These are phyloP conservation scores for Drosophila burlai DNA, from an alignment of 1,140 invertebrate genomes.

Conservation along the genomic window DNA sequence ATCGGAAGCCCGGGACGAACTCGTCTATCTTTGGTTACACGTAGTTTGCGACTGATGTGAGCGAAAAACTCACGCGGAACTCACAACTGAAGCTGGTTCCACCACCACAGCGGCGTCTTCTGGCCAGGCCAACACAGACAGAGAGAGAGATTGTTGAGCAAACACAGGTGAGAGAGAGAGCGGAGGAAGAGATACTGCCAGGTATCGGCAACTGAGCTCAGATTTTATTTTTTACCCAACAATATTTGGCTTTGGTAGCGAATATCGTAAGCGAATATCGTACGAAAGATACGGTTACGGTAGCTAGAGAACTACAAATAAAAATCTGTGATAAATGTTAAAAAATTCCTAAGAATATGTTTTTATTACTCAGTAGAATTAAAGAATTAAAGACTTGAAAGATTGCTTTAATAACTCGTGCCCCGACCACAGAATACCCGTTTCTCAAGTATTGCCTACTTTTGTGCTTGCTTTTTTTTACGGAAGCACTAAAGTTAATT, in stretches of 20 bases:
- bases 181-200: constrained; percentile 13
- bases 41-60: constrained; percentile 73
- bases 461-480: not conserved
- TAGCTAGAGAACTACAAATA: not conserved
- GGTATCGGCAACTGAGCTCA: constrained; percentile 15
- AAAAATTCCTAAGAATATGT: not conserved
- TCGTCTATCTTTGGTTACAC: constrained; percentile 75
- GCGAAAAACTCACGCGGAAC: constrained; percentile 2
- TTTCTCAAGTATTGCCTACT: not conserved
- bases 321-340: not conserved
- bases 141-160: constrained; percentile 16
- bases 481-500: not conserved
- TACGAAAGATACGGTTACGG: not conserved
- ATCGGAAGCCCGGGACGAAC: constrained; percentile 37
- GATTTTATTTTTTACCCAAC: constrained; percentile 32
- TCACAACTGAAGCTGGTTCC: constrained; percentile 59
- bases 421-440: not conserved
- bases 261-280: constrained; percentile 15
- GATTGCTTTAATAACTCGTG: not conserved
- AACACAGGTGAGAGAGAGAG: constrained; percentile 28
- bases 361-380: no score
- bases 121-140: constrained; percentile 10
- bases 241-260: not conserved
- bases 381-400: not conserved
- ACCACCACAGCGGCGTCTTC: constrained; percentile 2